A percentile compares a stretch with the other conserved stretches of the same genome.
Evolutionary conservation across 2,113 vertebrate species (phyloP).

Genomic region (Gasterosteus nipponicus): DNA sequence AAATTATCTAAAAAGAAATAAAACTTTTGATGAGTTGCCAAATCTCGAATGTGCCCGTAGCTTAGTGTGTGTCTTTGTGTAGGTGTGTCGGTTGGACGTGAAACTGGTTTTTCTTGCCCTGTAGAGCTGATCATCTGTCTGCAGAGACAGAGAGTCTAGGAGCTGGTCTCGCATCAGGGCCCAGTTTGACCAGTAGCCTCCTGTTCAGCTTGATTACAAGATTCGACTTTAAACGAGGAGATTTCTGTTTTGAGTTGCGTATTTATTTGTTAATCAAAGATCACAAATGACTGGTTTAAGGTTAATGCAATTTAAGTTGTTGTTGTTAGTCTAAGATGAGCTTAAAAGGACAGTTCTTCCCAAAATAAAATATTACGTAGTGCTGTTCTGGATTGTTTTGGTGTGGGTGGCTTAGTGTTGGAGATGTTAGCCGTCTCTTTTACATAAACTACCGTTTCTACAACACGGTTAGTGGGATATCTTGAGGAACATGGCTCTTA

Average conservation of each 20-base stretch:
- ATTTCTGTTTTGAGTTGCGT: no score
- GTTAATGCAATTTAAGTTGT: background rate
- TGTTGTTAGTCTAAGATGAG: background rate
- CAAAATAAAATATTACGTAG: background rate
- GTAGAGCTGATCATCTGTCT: background rate
- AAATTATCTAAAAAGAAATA: background rate
- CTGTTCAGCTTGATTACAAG: background rate
- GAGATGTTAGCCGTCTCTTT: background rate
- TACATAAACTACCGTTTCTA: background rate
- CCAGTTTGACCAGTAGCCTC: slow-evolving; percentile 1
- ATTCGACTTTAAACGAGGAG: background rate
- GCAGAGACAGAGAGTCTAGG: slow-evolving; percentile 9
- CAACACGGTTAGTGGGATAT: background rate
- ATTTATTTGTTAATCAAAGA: background rate
- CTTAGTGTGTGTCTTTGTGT: background rate
- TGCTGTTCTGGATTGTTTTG: background rate
- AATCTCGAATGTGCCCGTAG: slow-evolving; percentile 29
- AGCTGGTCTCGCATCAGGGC: slow-evolving; percentile 18
- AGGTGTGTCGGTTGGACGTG: slow-evolving; percentile 22
- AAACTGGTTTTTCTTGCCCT: slow-evolving; percentile 68
- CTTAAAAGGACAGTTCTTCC: background rate
- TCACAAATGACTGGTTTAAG: background rate
- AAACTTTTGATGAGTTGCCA: slow-evolving; percentile 1
- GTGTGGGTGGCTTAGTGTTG: background rate
- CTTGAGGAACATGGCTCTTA: background rate